Conservation (phyloP, 2,888 invertebrate species). For the Eumacrocentrus americanus region DNA sequence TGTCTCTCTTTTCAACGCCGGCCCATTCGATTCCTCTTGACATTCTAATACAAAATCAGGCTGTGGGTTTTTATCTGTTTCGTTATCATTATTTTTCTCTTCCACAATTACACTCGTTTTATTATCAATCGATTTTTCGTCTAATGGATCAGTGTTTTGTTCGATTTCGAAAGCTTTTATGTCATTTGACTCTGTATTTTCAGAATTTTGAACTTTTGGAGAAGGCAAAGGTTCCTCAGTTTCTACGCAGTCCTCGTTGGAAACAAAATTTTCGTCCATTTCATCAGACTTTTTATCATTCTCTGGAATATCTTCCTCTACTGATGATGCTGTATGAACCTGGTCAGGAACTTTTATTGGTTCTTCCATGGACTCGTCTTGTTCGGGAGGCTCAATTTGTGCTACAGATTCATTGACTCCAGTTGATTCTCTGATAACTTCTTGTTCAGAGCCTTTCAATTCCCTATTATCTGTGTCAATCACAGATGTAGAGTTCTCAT, state of each 20-base stretch:
- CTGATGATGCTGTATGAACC: no score
- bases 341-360: no score
- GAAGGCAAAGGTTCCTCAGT: not conserved
- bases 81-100: not conserved
- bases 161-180: not conserved
- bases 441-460: no score
- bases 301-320: no score
- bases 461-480: no score
- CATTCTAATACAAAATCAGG: slow-evolving; percentile 16
- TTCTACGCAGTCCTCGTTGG: no score
- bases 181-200: not conserved
- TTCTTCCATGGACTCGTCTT: no score
- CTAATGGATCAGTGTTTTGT: not conserved
- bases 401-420: no score
- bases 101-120: not conserved
- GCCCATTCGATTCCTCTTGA: slow-evolving; percentile 8
- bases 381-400: no score
- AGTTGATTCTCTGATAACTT: no score
- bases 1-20: not conserved
- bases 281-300: not conserved
- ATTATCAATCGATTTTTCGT: not conserved
- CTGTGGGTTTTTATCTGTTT: not conserved
- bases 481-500: no score
- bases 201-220: not conserved
- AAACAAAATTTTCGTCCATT: no score